Percentiles rank a stretch among this genome's conserved stretches.
These are phyloP conservation scores for Amiota communis DNA, from an alignment of 2,888 invertebrate genomes.

Conservation along the genomic window DNA sequence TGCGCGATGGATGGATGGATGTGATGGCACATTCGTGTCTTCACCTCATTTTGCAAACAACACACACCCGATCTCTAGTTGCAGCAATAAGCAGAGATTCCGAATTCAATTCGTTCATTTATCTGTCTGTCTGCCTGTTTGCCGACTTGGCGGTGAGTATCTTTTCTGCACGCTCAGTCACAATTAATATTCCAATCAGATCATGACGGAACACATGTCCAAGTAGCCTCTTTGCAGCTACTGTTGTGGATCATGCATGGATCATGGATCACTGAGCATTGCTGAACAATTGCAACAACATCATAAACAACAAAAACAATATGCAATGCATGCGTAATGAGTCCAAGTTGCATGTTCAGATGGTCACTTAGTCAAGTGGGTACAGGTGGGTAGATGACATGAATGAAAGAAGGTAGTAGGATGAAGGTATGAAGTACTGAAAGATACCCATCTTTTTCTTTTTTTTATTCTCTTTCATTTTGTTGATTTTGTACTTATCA, in stretches of 20 bases:
- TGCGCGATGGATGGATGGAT: neutral
- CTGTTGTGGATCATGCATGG: constrained; percentile 21
- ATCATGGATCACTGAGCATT: neutral
- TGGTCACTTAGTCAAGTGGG: constrained; percentile 5
- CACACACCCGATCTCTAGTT: constrained; percentile 3
- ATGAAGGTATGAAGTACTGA: neutral
- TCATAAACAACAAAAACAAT: constrained; percentile 39
- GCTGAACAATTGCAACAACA: neutral
- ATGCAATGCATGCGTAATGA: constrained; percentile 56
- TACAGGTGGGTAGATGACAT: neutral
- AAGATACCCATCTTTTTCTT: neutral
- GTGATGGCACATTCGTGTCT: neutral
- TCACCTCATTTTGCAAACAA: neutral
- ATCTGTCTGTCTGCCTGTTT: neutral
- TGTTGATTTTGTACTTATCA: neutral
- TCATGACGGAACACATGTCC: constrained; percentile 70
- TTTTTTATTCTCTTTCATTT: neutral
- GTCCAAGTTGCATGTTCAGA: constrained; percentile 9
- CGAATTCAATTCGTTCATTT: constrained; percentile 1
- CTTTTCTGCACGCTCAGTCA: constrained; percentile 24
- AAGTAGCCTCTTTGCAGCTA: constrained; percentile 29
- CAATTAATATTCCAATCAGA: constrained; percentile 71
- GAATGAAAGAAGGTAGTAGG: too few species aligned
- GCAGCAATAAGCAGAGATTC: constrained; percentile 12
- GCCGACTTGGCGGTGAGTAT: constrained; percentile 20